Conservation (phyloP, 2,797 vertebrate genomes). For the Sebastiscus tertius region DNA sequence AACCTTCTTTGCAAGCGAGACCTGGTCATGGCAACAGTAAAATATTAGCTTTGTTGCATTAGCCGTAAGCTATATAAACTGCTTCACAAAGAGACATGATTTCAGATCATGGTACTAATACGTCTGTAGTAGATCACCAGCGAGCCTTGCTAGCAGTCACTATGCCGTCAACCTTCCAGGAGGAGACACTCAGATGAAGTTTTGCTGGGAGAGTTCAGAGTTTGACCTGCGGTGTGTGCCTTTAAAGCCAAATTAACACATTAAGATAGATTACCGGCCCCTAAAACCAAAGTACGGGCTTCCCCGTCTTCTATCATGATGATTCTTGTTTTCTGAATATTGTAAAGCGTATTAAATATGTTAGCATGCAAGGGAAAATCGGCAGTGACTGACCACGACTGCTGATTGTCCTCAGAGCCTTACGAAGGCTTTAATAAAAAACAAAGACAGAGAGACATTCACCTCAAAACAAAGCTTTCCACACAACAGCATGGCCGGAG, state of each 20-base stretch:
- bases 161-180: not conserved
- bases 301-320: not conserved
- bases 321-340: not conserved
- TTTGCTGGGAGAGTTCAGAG: not conserved
- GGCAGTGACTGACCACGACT: conserved; percentile 93
- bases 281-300: not conserved
- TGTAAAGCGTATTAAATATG: conserved; percentile 65
- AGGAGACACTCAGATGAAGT: not conserved
- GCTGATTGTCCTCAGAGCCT: conserved; percentile 91
- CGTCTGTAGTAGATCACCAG: not conserved
- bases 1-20: too few relatives aligned
- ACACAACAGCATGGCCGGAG: conserved; percentile 41
- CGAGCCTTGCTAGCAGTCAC: not conserved
- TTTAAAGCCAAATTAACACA: not conserved
- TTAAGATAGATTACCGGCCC: not conserved
- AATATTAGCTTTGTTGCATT: not conserved
- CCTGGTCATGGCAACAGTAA: not conserved
- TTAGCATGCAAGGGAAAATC: conserved; percentile 83
- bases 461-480: conserved; percentile 54
- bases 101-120: not conserved
- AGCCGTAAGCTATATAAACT: not conserved
- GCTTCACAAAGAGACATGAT: not conserved
- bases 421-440: conserved; percentile 90
- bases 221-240: conserved; percentile 29
- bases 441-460: conserved; percentile 76